Base-by-base conservation (phyloP, 2,797 vertebrate genomes). In the Rhyacichthys aspro region DNA sequence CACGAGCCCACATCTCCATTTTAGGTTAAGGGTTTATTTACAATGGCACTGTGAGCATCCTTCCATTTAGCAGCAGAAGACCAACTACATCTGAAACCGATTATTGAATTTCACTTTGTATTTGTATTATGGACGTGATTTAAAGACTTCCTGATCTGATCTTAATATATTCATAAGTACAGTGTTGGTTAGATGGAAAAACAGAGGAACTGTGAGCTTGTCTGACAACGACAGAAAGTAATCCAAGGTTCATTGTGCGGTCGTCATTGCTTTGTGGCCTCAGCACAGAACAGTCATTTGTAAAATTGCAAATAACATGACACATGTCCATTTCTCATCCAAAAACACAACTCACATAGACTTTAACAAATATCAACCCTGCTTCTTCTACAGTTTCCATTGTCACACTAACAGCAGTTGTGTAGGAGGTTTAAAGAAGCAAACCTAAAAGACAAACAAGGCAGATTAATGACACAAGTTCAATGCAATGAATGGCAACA, bases 11-110 rank as follows among this genome's bases (percentile, higher is more conserved):
- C 78, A 71, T 46, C 59, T 78, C 67, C 47, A 69, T 71, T 70
- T 81, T 59, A 66, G 59, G 56, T 39, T 8, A 58, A 68, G 55
- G 52, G 58, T 87, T 84, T 86, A 76, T 86, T 89, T 88, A 72
- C 65, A 76, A 5, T 45, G 74, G 72, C 57, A 17, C 59, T 23
- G 36, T 23, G 57, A 58, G 56, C 43, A 73, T 66, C 56, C 62
- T 63, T 14, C 55, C 38, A 55, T 37, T 63, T 18, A 43, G 70
- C 9, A 6, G 15, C 28, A 56, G 49, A 72, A 10, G 59, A 61
- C 16, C 68, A 63, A 76, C 72, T 18, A 63, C 75, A 68, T 64
- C 61, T 81, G 78, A 73, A 60, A 82, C 59, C 63, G 16, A 73
- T 82, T 41, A 60, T 4, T 65, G 48, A 12, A 16, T 43, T 32